Percentiles rank a stretch among this genome's conserved stretches.
Evolutionary conservation across 2,113 vertebrate genomes (phyloP).

Genomic region (Bolborhynchus lineola): DNA sequence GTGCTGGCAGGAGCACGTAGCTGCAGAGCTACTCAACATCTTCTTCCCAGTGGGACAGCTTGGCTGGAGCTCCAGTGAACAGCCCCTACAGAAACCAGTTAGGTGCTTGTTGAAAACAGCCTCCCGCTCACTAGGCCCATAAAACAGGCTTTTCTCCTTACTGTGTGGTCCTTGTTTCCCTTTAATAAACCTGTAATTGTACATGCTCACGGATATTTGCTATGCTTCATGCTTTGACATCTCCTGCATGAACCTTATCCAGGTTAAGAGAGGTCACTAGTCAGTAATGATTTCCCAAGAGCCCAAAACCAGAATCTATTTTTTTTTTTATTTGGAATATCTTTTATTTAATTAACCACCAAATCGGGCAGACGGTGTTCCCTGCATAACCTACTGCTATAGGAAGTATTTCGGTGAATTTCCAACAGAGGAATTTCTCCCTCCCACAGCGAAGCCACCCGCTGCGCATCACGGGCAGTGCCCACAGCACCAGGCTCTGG

Average conservation of each 20-base stretch:
- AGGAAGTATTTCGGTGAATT: neutral
- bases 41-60: rapidly evolving
- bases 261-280: slow-evolving; percentile 28
- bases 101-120: neutral
- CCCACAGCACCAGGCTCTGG: neutral
- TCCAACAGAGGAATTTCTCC: neutral
- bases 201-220: slow-evolving; percentile 27
- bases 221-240: slow-evolving; percentile 11
- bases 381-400: neutral
- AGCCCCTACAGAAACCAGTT: rapidly evolving
- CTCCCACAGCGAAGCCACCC: neutral
- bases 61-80: rapidly evolving
- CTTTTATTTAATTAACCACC: neutral
- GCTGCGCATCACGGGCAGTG: neutral
- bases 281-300: slow-evolving; percentile 37
- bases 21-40: neutral
- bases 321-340: slow-evolving; percentile 7
- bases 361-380: neutral
- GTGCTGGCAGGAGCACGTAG: rapidly evolving
- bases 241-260: slow-evolving; percentile 4
- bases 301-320: neutral
- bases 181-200: slow-evolving; percentile 55
- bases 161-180: neutral
- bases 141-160: neutral
- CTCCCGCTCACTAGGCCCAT: rapidly evolving